Evolutionary conservation across 1,140 invertebrate genomes (phyloP).

Genomic region (Drosophila arizonae): DNA sequence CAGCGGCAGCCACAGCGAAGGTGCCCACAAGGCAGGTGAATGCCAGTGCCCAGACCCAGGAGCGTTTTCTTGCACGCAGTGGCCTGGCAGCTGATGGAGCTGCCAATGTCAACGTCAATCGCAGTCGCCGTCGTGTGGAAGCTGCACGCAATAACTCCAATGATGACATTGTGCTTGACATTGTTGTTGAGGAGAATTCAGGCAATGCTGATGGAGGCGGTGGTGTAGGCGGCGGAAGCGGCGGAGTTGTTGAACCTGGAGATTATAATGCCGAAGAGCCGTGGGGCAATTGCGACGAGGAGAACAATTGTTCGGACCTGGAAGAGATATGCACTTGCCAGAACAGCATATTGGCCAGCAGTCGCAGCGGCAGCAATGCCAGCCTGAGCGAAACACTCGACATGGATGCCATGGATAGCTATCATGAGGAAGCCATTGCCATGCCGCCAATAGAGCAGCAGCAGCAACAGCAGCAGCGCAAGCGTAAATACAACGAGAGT

Average conservation of each 20-base stretch:
- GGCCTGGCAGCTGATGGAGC: conserved; percentile 18
- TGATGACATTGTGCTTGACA: conserved; percentile 59
- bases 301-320: conserved; percentile 76
- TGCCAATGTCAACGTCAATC: not conserved
- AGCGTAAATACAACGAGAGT: conserved; percentile 80
- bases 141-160: conserved; percentile 43
- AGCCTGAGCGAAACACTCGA: conserved; percentile 67
- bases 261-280: conserved; percentile 74
- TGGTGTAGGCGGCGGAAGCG: not conserved
- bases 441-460: conserved; percentile 21
- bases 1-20: conserved; percentile 34
- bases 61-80: conserved; percentile 63
- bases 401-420: conserved; percentile 52
- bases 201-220: conserved; percentile 23
- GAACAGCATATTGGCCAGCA: conserved; percentile 55
- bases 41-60: conserved; percentile 75
- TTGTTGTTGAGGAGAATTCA: conserved; percentile 62
- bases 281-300: conserved; percentile 81
- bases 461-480: conserved; percentile 65
- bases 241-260: conserved; percentile 44
- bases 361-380: conserved; percentile 70
- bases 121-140: conserved; percentile 23
- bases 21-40: conserved; percentile 61
- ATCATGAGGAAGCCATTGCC: conserved; percentile 24
- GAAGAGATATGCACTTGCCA: conserved; percentile 82